Conservation (phyloP, 2,113 vertebrate genomes). For the Phaethornis superciliosus region DNA sequence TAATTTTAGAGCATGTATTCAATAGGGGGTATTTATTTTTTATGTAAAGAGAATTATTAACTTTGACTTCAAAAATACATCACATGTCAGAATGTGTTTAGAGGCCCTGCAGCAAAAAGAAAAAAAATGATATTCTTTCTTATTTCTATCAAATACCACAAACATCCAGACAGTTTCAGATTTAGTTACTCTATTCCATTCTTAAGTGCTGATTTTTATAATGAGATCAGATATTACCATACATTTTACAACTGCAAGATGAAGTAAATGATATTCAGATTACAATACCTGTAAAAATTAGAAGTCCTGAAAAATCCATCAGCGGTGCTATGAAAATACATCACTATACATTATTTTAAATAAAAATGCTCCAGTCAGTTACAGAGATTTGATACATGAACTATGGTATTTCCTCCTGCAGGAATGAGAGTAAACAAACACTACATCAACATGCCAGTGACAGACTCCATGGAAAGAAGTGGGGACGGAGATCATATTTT, state of each 20-base stretch:
- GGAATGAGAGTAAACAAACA: slow-evolving; percentile 75
- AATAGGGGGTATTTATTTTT: slow-evolving; percentile 81
- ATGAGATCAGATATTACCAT: slow-evolving; percentile 54
- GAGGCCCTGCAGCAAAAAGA: slow-evolving; percentile 78
- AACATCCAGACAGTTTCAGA: slow-evolving; percentile 75
- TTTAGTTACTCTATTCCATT: slow-evolving; percentile 72
- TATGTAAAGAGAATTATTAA: slow-evolving; percentile 85
- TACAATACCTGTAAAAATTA: slow-evolving; percentile 65
- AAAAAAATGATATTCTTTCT: slow-evolving; percentile 71
- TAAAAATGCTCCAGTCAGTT: slow-evolving; percentile 76
- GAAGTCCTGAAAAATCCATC: slow-evolving; percentile 63
- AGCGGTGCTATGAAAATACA: slow-evolving; percentile 50
- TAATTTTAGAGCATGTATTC: slow-evolving; percentile 78
- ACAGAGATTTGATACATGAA: slow-evolving; percentile 79
- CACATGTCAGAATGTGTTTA: slow-evolving; percentile 79
- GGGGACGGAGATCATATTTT: slow-evolving; percentile 75
- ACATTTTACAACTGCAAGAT: slow-evolving; percentile 32
- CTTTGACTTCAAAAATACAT: slow-evolving; percentile 85
- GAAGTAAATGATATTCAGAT: slow-evolving; percentile 57
- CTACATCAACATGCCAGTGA: slow-evolving; percentile 73
- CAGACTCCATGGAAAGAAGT: slow-evolving; percentile 66
- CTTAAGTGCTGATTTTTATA: slow-evolving; percentile 67
- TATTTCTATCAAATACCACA: slow-evolving; percentile 78
- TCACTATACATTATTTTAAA: slow-evolving; percentile 71
- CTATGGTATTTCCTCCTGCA: slow-evolving; percentile 72